Base-by-base conservation (phyloP, 2,797 vertebrate species). In the Eulemur coronatus region DNA sequence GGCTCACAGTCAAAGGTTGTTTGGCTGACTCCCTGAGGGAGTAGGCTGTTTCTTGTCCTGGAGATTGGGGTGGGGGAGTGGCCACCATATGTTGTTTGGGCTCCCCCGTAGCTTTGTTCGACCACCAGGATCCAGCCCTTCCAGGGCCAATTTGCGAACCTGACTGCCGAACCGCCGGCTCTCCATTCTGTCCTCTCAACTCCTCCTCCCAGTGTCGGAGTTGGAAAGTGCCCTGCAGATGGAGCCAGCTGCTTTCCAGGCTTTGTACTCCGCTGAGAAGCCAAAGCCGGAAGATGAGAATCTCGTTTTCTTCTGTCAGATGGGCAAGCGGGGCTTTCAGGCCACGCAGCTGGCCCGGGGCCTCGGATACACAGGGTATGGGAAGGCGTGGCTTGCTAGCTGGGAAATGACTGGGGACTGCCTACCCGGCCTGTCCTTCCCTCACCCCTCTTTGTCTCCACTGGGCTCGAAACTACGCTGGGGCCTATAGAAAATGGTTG, bases 261-360 rank as follows among this genome's bases (percentile, higher is more conserved):
- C 97, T 13, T 98, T 98, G 75, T 99, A 98, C 52, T 33, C 96
- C 24, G 98, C 99, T 0, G 82, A 97, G 97, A 97, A 97, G 76
- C 97, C 92, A 4, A 95, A 50, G 50, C 86, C 38, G 69, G 95
- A 96, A 41, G 97, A 98, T 2, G 90, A 98, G 26, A 98, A 99
- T 59, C 91, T 99, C 69, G 95, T 99, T 93, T 99, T 99, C 97
- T 98, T 99, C 97, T 99, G 99, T 96, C 99, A 99, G 70, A 38
- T 99, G 80, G 99, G 99, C 65, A 97, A 11, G 14, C 98, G 99
- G 91, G 99, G 99, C 10, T 94, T 1, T 24, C 33, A 12, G 26
- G 99, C 99, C 75, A 98, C 98, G 1, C 89, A 96, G n/a, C 98
- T 98, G 22, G 99, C 99, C 50, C 67, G 8, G 7, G 8, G 94